phyloP scores from a whole-genome alignment of 2,113 vertebrate genomes.

The Nematolebias whitei region DNA sequence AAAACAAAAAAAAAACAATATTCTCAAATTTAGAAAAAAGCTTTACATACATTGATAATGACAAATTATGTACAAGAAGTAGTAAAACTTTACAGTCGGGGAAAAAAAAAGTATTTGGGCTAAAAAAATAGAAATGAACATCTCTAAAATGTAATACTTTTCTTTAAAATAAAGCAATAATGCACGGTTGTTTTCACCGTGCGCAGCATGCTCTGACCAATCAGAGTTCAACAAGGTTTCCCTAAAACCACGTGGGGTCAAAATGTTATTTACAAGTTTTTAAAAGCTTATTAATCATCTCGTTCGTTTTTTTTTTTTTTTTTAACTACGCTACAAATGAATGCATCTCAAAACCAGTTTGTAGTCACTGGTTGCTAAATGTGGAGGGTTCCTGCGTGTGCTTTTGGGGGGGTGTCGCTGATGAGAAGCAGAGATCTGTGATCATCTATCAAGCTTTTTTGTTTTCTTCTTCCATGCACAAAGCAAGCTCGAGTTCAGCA shows the following conservation, averaged over 20 bases:
- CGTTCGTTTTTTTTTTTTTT: constrained; percentile 14
- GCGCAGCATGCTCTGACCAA: constrained; percentile 55
- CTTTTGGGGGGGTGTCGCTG: constrained; percentile 39
- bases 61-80: constrained; percentile 81
- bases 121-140: constrained; percentile 77
- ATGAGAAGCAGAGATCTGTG: constrained; percentile 25
- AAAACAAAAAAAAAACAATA: constrained; percentile 44
- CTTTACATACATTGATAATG: constrained; percentile 80
- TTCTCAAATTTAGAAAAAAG: constrained; percentile 71
- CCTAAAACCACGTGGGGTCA: constrained; percentile 64
- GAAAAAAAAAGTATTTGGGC: constrained; percentile 76
- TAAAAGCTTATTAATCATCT: constrained; percentile 53
- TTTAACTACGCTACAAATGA: constrained; percentile 18
- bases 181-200: constrained; percentile 77
- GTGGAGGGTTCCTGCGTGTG: not conserved
- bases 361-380: constrained; percentile 33
- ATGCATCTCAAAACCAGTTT: constrained; percentile 27
- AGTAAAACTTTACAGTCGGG: constrained; percentile 82
- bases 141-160: constrained; percentile 83
- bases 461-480: constrained; percentile 58
- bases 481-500: constrained; percentile 67
- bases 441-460: constrained; percentile 41
- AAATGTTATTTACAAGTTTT: constrained; percentile 69
- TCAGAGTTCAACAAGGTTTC: constrained; percentile 62
- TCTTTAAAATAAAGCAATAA: constrained; percentile 76